Conservation (phyloP, 64 coral and sea anemone genomes). For the Orbicella faveolata region DNA sequence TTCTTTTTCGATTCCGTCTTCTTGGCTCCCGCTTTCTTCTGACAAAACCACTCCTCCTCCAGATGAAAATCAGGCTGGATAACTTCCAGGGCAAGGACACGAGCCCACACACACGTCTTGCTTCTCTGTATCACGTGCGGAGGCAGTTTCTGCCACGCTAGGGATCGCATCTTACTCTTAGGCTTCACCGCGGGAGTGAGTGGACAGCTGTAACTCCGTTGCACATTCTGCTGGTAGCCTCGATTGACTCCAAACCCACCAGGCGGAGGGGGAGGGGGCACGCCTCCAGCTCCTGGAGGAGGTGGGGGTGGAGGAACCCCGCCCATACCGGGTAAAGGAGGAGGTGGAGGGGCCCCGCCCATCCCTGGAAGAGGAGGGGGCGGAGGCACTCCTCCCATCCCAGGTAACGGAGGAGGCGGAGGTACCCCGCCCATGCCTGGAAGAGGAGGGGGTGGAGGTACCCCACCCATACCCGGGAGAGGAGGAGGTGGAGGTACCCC, state of each 20-base stretch:
- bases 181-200: slow-evolving; percentile 69
- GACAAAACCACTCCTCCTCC: slow-evolving; percentile 95
- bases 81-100: slow-evolving; percentile 57
- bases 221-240: slow-evolving; percentile 22
- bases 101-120: slow-evolving; percentile 76
- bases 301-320: slow-evolving; percentile 59
- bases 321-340: slow-evolving; percentile 38
- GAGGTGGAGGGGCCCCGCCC: slow-evolving; percentile 43
- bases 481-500: slow-evolving; percentile 74
- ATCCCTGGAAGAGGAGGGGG: slow-evolving; percentile 55
- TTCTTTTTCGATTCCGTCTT: slow-evolving; percentile 87
- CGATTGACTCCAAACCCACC: slow-evolving; percentile 40
- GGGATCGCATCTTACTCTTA: slow-evolving; percentile 85
- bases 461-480: slow-evolving; percentile 64
- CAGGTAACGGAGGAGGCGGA: slow-evolving; percentile 60
- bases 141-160: slow-evolving; percentile 93
- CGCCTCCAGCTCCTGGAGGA: slow-evolving; percentile 28
- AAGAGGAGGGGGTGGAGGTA: slow-evolving; percentile 73
- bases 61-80: slow-evolving; percentile 87
- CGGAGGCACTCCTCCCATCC: slow-evolving; percentile 43
- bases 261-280: slow-evolving; percentile 56
- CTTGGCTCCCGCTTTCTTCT: slow-evolving; percentile 73
- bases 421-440: slow-evolving; percentile 69
- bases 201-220: slow-evolving; percentile 33
- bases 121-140: slow-evolving; percentile 83